Percentiles rank a stretch among this genome's conserved stretches.
phyloP scores from a whole-genome alignment of 2,113 vertebrate species.

The Carassius carassius region DNA sequence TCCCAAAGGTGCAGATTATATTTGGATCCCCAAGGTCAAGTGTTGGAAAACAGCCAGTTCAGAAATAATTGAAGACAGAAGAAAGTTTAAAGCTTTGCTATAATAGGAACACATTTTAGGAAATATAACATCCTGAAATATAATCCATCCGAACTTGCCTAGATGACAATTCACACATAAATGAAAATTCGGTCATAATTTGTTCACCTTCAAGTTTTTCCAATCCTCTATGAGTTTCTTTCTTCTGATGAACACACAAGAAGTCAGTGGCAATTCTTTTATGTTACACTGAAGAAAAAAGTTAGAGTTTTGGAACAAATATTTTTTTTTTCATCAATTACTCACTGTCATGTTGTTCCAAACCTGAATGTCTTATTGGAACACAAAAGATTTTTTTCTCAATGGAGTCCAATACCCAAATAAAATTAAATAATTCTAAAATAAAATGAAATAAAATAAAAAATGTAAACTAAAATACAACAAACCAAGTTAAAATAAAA shows the following conservation, averaged over 20 bases:
- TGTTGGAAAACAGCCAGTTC: neutral
- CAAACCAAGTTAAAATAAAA: too few relatives aligned
- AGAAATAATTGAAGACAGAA: neutral
- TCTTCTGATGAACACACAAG: neutral
- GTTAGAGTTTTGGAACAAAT: too few relatives aligned
- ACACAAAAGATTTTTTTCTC: too few relatives aligned
- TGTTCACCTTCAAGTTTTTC: neutral
- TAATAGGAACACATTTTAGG: neutral
- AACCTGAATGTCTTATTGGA: too few relatives aligned
- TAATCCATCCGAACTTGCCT: neutral
- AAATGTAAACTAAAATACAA: too few relatives aligned
- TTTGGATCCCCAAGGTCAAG: neutral
- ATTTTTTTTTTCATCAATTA: too few relatives aligned
- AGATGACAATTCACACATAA: neutral
- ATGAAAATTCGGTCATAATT: neutral
- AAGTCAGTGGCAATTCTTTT: too few relatives aligned
- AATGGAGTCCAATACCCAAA: neutral
- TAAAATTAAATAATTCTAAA: too few relatives aligned
- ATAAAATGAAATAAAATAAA: too few relatives aligned
- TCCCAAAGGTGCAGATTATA: conserved; percentile 1
- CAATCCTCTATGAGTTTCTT: neutral
- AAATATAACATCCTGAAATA: neutral
- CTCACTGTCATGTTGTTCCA: too few relatives aligned
- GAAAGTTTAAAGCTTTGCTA: neutral
- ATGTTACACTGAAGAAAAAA: too few relatives aligned